Conservation (phyloP, 53 echinoderm and acorn worm genomes). For the Apostichopus leukothele region DNA sequence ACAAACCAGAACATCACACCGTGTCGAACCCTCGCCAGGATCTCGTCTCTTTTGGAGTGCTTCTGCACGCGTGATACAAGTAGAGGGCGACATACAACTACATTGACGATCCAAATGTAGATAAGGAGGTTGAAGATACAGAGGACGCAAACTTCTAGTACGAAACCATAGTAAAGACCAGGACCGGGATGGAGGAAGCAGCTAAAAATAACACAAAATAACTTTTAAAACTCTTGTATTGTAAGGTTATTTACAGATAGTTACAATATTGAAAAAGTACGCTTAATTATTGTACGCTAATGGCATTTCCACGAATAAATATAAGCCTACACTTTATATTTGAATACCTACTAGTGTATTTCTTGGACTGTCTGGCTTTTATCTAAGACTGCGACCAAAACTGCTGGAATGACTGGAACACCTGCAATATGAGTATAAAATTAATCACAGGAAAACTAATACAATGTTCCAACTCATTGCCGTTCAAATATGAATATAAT, state of each 20-base stretch:
- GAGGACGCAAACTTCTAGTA: background rate
- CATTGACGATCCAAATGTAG: background rate
- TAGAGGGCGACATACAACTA: conserved; percentile 1
- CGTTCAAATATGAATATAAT: too few relatives aligned
- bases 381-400: background rate
- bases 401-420: background rate
- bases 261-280: too few relatives aligned
- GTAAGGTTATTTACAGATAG: too few relatives aligned
- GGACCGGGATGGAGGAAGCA: conserved; percentile 1
- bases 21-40: background rate
- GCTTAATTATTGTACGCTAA: too few relatives aligned
- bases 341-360: background rate
- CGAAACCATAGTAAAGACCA: background rate
- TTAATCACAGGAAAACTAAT: too few relatives aligned
- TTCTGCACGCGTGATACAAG: background rate
- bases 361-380: background rate
- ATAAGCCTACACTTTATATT: too few relatives aligned
- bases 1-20: background rate
- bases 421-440: too few relatives aligned
- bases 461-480: too few relatives aligned
- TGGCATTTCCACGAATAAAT: too few relatives aligned
- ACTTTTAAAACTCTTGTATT: too few relatives aligned
- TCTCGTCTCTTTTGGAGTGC: background rate
- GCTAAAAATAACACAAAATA: background rate
- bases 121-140: background rate